Conservation (phyloP, 2,113 vertebrate species). For the Ranitomeya imitator region DNA sequence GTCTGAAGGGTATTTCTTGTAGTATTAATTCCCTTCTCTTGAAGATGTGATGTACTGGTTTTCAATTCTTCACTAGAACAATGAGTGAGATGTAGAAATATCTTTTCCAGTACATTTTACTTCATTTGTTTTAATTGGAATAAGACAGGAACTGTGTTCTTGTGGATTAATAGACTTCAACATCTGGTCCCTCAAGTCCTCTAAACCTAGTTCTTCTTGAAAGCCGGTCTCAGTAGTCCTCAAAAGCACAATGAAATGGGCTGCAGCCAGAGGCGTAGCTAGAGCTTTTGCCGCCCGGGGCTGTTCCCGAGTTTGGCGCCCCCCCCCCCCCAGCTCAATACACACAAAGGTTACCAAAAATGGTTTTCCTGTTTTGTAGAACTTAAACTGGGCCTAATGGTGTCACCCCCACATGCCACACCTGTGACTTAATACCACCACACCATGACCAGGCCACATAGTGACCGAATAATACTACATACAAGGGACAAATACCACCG, state of each 20-base stretch:
- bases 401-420: too few species aligned
- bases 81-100: conserved; percentile 30
- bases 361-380: too few species aligned
- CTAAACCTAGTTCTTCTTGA: conserved; percentile 7
- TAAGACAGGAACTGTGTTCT: conserved; percentile 15
- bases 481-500: too few species aligned
- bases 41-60: conserved; percentile 26
- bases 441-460: too few species aligned
- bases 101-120: conserved; percentile 30
- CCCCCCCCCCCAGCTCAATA: too few species aligned
- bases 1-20: conserved; percentile 42
- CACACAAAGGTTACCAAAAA: too few species aligned
- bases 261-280: too few species aligned
- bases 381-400: too few species aligned
- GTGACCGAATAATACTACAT: too few species aligned
- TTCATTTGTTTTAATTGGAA: conserved; percentile 24
- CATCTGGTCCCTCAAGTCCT: conserved; percentile 19
- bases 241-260: not conserved
- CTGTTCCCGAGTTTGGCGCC: too few species aligned
- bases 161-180: conserved; percentile 23
- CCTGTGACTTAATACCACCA: too few species aligned
- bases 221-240: conserved; percentile 27
- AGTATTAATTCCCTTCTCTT: conserved; percentile 40
- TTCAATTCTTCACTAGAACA: not conserved
- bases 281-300: too few species aligned